These are phyloP conservation scores for Metalampra italica DNA, from an alignment of 2,888 invertebrate genomes.

Conservation along the genomic window DNA sequence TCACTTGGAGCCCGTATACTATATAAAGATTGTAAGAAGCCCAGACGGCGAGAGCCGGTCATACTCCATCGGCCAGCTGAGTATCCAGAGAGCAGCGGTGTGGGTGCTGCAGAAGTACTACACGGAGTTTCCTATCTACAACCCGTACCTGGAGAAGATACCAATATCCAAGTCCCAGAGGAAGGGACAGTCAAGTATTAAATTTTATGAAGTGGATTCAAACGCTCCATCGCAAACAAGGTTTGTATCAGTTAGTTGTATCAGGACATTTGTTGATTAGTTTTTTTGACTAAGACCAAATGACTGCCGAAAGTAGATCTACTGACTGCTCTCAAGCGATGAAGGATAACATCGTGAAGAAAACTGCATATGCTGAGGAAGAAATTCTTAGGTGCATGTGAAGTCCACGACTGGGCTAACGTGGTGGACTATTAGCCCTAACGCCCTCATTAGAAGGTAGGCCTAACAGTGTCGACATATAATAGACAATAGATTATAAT, in stretches of 20 bases:
- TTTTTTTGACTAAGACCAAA: too few species aligned
- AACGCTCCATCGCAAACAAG: constrained; percentile 83
- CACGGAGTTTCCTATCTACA: constrained; percentile 97
- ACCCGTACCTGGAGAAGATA: constrained; percentile 95
- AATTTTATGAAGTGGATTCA: constrained; percentile 97
- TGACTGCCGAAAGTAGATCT: too few species aligned
- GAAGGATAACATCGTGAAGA: too few species aligned
- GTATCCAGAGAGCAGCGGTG: constrained; percentile 96
- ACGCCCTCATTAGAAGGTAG: too few species aligned
- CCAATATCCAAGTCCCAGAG: constrained; percentile 91
- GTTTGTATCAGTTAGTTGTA: constrained; percentile 29
- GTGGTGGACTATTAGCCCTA: too few species aligned
- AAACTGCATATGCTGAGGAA: too few species aligned
- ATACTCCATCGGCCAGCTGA: constrained; percentile 93
- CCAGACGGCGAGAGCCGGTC: constrained; percentile 96
- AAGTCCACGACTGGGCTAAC: too few species aligned
- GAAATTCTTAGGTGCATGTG: too few species aligned
- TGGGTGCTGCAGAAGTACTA: constrained; percentile 97
- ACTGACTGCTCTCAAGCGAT: too few species aligned
- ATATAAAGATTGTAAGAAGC: constrained; percentile 93
- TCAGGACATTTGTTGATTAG: not conserved
- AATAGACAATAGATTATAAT: too few species aligned
- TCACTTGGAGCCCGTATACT: constrained; percentile 93
- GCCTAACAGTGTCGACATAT: too few species aligned
- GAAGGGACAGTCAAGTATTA: constrained; percentile 90